Evolutionary conservation across 2,113 vertebrate genomes (phyloP), one percentile per base, ranked within the genome.

Genomic region (Leptobrachium leishanense): DNA sequence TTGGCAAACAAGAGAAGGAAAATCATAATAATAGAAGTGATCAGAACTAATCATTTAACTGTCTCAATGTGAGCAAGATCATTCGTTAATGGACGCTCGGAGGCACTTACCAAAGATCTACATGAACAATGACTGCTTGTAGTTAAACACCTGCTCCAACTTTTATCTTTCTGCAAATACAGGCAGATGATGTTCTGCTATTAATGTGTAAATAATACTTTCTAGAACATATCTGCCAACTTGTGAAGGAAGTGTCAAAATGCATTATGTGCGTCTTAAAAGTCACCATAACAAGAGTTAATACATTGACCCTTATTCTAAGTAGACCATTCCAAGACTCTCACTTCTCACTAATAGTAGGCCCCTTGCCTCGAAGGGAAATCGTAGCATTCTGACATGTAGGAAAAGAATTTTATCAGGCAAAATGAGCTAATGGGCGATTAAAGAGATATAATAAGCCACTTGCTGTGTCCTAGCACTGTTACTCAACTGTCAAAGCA

Each of bases 141-240:
- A 74, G 78, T 74, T 43, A 81, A 81, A 81, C 78, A 81, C 78
- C 78, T 81, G 78, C 78, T 81, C 78, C 78, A 40, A 8, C 40
- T 72, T 13, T 71, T 20, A 8, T 43, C 20, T 40, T 40, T 74
- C 71, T 80, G 41, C 43, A 41, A 11, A 72, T 66, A 50, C 68
- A 46, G 54, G 66, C 42, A 42, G 65, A 53, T 10, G 20, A 72
- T 50, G 63, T 50, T 54, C 69, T 72, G 40, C 15, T 65, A 42
- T 50, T 65, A 72, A 79, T 66, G 77, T 44, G 5, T 79, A 66
- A 54, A 66, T 79, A 72, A 54, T 54, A 8, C 4, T 59, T 4
- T 59, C 55, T 59, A 3, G 1, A 59, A 59, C 69, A 70, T 72
- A 44, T 54, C 68, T 71, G 68, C 68, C 68, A 15, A 50, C 68